These are phyloP conservation scores for Sinocyclocheilus anophthalmus DNA, from an alignment of 2,113 vertebrate species.

Conservation along the genomic window DNA sequence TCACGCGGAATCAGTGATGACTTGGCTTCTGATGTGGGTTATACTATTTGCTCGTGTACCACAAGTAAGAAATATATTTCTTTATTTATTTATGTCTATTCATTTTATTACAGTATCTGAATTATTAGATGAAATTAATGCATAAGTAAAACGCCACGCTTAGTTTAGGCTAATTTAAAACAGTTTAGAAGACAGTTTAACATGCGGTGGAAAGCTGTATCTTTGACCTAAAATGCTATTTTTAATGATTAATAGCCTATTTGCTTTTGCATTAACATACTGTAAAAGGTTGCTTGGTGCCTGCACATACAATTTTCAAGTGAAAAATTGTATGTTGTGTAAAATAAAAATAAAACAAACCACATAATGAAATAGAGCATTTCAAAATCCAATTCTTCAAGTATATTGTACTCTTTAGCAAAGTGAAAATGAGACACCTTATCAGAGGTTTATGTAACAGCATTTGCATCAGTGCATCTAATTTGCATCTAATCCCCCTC, in stretches of 20 bases:
- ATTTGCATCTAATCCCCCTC: neutral
- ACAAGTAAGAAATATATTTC: conserved; percentile 79
- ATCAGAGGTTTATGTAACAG: neutral
- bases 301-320: neutral
- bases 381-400: neutral
- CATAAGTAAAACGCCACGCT: neutral
- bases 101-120: neutral
- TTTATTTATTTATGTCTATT: neutral
- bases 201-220: neutral
- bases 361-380: neutral
- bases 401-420: neutral
- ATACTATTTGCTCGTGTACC: conserved; percentile 82
- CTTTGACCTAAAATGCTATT: neutral
- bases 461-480: neutral
- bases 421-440: neutral
- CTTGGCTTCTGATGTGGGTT: conserved; percentile 90
- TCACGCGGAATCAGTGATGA: conserved; percentile 86
- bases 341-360: neutral
- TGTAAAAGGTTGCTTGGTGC: neutral
- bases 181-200: neutral
- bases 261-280: neutral
- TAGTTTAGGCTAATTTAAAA: neutral
- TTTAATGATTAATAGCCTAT: neutral
- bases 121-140: neutral
- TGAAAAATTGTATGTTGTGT: neutral